Conservation (phyloP, 2,797 vertebrate genomes). For the Karalla daura region DNA sequence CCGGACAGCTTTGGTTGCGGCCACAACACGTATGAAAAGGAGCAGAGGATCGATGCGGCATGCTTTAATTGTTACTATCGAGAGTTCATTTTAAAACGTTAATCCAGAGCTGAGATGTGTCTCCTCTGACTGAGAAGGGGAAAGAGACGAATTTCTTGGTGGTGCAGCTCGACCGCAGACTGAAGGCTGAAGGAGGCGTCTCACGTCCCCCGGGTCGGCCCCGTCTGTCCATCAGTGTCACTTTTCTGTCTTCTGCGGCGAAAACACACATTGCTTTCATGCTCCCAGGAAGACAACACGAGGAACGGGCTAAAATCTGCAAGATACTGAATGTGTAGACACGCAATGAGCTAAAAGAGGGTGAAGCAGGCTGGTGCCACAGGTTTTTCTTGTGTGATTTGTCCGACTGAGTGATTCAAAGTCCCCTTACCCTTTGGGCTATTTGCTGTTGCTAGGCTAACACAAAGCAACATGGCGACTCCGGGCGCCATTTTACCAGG, state of each 20-base stretch:
- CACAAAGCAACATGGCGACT: too few species aligned
- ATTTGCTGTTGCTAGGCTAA: too few species aligned
- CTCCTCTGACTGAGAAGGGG: not conserved
- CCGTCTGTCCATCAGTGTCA: conserved; percentile 21
- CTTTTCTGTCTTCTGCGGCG: not conserved
- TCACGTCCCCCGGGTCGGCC: not conserved
- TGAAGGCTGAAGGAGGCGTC: not conserved
- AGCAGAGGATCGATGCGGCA: not conserved
- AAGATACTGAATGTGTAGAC: too few species aligned
- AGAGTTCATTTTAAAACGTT: conserved; percentile 4
- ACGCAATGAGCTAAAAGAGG: too few species aligned
- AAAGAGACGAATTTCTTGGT: too few species aligned
- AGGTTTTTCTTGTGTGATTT: conserved; percentile 2
- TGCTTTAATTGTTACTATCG: too few species aligned
- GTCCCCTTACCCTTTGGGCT: too few species aligned
- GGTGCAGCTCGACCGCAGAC: too few species aligned
- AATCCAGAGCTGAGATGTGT: not conserved
- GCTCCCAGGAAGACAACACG: not conserved
- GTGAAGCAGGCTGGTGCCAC: not conserved
- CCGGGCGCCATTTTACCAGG: too few species aligned
- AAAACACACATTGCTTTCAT: not conserved
- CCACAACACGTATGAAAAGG: not conserved
- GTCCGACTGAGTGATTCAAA: too few species aligned
- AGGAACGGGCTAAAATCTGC: not conserved
- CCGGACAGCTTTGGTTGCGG: too few species aligned